These are phyloP conservation scores for Argynnis bischoffii DNA, from an alignment of 2,888 invertebrate species.

Conservation along the genomic window DNA sequence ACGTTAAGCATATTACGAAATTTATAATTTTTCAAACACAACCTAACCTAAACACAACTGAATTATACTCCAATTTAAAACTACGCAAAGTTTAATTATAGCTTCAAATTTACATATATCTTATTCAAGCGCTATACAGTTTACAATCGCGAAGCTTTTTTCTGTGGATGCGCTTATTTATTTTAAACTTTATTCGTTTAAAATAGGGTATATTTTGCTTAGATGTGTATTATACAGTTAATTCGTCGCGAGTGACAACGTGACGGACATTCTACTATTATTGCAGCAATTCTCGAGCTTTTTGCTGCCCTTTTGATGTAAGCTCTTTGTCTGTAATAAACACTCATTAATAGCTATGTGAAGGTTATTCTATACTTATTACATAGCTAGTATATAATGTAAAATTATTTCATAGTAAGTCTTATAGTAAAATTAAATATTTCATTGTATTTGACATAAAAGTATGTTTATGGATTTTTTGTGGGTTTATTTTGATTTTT, in stretches of 20 bases:
- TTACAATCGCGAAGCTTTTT: conserved; percentile 9
- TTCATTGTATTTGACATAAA: too few species aligned
- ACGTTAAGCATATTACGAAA: too few species aligned
- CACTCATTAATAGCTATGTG: not conserved
- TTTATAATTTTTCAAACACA: not conserved
- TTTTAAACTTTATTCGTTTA: not conserved
- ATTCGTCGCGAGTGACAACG: conserved; percentile 21
- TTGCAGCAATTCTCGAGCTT: conserved; percentile 20
- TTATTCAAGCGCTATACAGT: conserved; percentile 19
- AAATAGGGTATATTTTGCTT: conserved; percentile 4
- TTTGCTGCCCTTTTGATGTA: conserved; percentile 14
- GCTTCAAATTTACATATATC: conserved; percentile 16
- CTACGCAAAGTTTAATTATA: conserved; percentile 8
- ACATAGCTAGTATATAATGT: not conserved
- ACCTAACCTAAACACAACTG: not conserved
- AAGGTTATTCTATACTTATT: not conserved
- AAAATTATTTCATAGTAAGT: not conserved
- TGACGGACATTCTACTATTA: conserved; percentile 20
- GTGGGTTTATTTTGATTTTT: too few species aligned
- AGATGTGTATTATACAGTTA: not conserved
- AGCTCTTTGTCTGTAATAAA: conserved; percentile 8
- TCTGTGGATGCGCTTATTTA: not conserved
- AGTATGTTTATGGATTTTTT: too few species aligned
- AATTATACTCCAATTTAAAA: conserved; percentile 4
- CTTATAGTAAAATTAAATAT: not conserved